Conservation (phyloP, 2,797 vertebrate genomes). For the Muscicapa comitata region DNA sequence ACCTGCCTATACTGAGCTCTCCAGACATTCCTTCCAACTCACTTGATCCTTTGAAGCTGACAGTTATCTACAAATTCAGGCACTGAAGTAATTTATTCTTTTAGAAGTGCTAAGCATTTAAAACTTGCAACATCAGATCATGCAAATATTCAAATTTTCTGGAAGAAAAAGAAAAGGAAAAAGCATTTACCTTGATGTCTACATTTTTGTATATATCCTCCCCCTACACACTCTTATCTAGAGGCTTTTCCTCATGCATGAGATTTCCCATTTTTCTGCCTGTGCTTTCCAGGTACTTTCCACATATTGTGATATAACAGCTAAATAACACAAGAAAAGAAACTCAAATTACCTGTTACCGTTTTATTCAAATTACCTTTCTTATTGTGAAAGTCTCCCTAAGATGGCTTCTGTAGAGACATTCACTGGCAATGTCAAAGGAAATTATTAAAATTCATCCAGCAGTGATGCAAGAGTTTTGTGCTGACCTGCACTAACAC, state of each 20-base stretch:
- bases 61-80: slow-evolving; percentile 32
- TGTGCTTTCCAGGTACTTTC: slow-evolving; percentile 35
- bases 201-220: neutral
- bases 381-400: neutral
- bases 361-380: neutral
- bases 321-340: neutral
- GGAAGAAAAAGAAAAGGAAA: slow-evolving; percentile 24
- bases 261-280: slow-evolving; percentile 11
- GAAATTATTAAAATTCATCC: neutral
- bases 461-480: neutral
- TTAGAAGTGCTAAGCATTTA: slow-evolving; percentile 48
- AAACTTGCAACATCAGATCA: slow-evolving; percentile 29
- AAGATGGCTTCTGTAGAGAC: neutral
- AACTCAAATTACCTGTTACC: neutral
- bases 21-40: slow-evolving; percentile 22
- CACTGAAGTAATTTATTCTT: slow-evolving; percentile 31
- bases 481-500: neutral
- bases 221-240: neutral
- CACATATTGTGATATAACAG: neutral
- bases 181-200: slow-evolving; percentile 36
- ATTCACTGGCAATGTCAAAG: neutral
- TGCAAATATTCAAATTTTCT: slow-evolving; percentile 46
- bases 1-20: neutral
- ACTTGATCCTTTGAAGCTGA: slow-evolving; percentile 45
- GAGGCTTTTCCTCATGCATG: neutral